A percentile compares a stretch with the other conserved stretches of the same genome.
Conservation (phyloP, 2,888 invertebrate genomes). For the Masnerella sp. region DNA sequence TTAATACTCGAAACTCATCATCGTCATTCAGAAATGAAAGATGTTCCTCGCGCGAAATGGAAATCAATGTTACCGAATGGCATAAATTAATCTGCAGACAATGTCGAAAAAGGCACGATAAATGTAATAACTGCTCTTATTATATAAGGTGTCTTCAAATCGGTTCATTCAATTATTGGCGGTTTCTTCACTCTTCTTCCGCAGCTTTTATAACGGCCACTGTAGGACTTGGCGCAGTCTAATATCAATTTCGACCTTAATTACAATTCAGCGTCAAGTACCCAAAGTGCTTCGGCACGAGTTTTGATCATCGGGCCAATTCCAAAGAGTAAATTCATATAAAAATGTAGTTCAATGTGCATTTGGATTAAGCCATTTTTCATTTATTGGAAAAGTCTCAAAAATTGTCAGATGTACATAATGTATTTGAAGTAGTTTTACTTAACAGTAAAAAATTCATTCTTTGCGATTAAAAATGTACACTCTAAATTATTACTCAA, state of each 20-base stretch:
- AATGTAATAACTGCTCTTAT: constrained; percentile 56
- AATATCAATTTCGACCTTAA: constrained; percentile 54
- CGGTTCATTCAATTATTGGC: constrained; percentile 57
- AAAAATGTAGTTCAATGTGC: not conserved
- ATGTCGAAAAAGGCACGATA: constrained; percentile 49
- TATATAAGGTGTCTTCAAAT: constrained; percentile 54
- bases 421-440: no score
- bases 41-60: constrained; percentile 22
- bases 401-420: no score
- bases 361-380: constrained; percentile 4
- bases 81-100: constrained; percentile 44
- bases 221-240: constrained; percentile 30
- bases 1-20: constrained; percentile 15
- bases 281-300: constrained; percentile 36
- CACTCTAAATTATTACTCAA: no score
- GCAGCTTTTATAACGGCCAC: constrained; percentile 37
- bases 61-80: constrained; percentile 38
- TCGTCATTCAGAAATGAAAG: constrained; percentile 26
- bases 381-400: no score
- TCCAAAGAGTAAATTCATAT: constrained; percentile 6
- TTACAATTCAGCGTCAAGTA: constrained; percentile 45
- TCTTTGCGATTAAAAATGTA: no score
- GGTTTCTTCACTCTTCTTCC: constrained; percentile 49
- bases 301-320: constrained; percentile 29
- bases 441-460: no score